phyloP scores from a whole-genome alignment of 1,140 invertebrate species.

The Callitettix versicolor region DNA sequence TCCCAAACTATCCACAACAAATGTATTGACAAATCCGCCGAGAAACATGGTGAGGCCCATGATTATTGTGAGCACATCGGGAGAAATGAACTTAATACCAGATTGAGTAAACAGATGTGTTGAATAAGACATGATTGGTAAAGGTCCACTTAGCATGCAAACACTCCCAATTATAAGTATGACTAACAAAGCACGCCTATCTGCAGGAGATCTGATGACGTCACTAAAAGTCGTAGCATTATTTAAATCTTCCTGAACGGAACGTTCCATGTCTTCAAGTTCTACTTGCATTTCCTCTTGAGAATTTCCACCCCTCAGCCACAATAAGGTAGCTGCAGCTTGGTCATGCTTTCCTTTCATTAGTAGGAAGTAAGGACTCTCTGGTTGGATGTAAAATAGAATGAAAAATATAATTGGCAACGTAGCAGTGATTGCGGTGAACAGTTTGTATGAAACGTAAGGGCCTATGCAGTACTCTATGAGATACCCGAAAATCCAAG shows the following conservation, averaged over 20 bases:
- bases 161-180: slow-evolving; percentile 17
- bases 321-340: slow-evolving; percentile 50
- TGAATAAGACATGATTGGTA: slow-evolving; percentile 22
- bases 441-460: slow-evolving; percentile 49
- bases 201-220: slow-evolving; percentile 11
- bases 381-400: slow-evolving; percentile 64
- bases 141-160: slow-evolving; percentile 17
- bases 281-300: slow-evolving; percentile 13
- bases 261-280: slow-evolving; percentile 16
- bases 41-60: slow-evolving; percentile 7
- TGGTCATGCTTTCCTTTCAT: slow-evolving; percentile 44
- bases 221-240: slow-evolving; percentile 17
- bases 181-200: slow-evolving; percentile 19
- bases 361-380: slow-evolving; percentile 65
- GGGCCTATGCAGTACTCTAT: slow-evolving; percentile 66
- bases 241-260: slow-evolving; percentile 4
- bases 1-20: slow-evolving; percentile 30
- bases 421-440: slow-evolving; percentile 50
- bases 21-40: slow-evolving; percentile 33
- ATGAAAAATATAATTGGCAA: slow-evolving; percentile 49
- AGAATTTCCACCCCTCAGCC: slow-evolving; percentile 40
- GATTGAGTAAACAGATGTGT: slow-evolving; percentile 14
- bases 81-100: background rate
- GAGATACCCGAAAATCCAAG: slow-evolving; percentile 55
- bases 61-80: slow-evolving; percentile 16